These are phyloP conservation scores for Scopus umbretta DNA, from an alignment of 2,113 vertebrate species.

Conservation along the genomic window DNA sequence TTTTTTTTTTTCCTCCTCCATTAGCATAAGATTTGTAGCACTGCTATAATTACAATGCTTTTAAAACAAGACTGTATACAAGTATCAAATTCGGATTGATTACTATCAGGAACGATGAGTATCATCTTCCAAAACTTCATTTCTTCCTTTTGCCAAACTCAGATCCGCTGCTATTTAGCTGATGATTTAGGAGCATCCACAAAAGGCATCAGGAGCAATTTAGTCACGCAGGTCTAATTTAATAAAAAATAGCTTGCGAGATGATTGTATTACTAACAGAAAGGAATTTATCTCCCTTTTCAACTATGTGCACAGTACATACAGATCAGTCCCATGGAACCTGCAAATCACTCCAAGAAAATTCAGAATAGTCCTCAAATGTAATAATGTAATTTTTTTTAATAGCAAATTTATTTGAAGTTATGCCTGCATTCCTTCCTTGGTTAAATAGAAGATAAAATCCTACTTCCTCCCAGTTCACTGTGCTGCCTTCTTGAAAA, in stretches of 20 bases:
- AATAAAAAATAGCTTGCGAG: slow-evolving; percentile 23
- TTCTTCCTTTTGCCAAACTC: not conserved
- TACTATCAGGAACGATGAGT: not conserved
- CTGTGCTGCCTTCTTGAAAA: not conserved
- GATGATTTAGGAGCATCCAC: slow-evolving; percentile 18
- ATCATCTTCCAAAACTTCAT: not conserved
- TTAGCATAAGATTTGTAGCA: not conserved
- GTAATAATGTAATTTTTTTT: not conserved
- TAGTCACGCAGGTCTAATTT: not conserved
- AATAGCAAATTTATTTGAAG: not conserved
- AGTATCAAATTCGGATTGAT: not conserved
- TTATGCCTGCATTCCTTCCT: not conserved
- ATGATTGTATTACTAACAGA: not conserved
- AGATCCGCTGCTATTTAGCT: not conserved
- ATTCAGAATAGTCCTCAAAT: not conserved
- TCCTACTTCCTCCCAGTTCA: not conserved
- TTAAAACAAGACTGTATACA: not conserved
- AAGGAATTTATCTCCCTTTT: slow-evolving; percentile 1
- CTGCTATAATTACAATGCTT: not conserved
- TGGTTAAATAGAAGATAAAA: not conserved
- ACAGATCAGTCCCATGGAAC: not conserved
- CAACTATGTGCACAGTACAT: not conserved
- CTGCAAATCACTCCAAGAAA: not conserved
- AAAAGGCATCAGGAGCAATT: slow-evolving; percentile 36
- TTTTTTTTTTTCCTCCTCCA: not conserved